A percentile compares a stretch with the other conserved stretches of the same genome.
Conservation (phyloP, 2,113 vertebrate species). For the Campylomormyrus tamandua region DNA sequence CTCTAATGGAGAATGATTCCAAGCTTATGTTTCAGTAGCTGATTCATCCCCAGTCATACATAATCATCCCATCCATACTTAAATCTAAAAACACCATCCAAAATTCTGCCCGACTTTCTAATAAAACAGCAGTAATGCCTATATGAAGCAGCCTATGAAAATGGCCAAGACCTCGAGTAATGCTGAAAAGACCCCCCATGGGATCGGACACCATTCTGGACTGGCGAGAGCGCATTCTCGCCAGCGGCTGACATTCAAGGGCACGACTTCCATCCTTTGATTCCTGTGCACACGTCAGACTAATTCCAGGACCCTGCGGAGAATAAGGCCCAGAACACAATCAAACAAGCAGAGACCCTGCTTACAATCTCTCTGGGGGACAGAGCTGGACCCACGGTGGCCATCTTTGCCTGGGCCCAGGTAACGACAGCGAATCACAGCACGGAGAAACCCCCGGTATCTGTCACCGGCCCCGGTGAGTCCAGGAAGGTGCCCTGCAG, state of each 20-base stretch:
- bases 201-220: not conserved
- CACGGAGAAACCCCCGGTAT: not conserved
- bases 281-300: not conserved
- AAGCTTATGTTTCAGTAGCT: not conserved
- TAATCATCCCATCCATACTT: not conserved
- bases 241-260: not conserved
- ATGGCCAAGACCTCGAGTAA: not conserved
- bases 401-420: not conserved
- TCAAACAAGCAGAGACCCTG: not conserved
- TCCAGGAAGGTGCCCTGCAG: not conserved
- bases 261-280: not conserved
- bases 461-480: not conserved
- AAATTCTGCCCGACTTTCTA: not conserved
- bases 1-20: not conserved
- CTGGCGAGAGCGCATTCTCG: not conserved
- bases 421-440: not conserved
- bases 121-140: not conserved
- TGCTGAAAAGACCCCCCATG: not conserved
- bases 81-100: not conserved
- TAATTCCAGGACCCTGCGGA: not conserved
- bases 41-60: not conserved
- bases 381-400: not conserved
- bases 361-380: not conserved
- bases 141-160: not conserved
- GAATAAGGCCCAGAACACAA: not conserved